phyloP scores from a whole-genome alignment of 2,113 vertebrate species.

The Aldabrachelys gigantea region DNA sequence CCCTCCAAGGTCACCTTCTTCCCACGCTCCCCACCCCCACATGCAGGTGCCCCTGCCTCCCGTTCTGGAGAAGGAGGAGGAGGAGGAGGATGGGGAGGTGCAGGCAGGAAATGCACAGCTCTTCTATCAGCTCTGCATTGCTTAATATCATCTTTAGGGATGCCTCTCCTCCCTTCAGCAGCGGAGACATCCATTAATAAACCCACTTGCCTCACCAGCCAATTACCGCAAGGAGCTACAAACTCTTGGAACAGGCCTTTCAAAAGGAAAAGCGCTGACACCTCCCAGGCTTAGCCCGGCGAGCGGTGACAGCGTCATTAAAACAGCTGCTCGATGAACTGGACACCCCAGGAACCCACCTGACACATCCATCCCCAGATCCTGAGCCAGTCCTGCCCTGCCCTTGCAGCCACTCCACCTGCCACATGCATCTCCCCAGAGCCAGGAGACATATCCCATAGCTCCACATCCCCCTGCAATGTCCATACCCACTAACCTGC shows the following conservation, averaged over 20 bases:
- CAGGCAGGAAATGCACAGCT: rapidly evolving
- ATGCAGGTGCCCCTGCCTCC: not conserved
- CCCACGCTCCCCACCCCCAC: no score
- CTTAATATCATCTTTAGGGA: not conserved
- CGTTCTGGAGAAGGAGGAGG: not conserved
- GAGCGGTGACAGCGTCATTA: not conserved
- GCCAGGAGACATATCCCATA: not conserved
- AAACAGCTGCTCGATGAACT: not conserved
- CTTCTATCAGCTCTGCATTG: not conserved
- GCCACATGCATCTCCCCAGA: not conserved
- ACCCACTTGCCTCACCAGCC: not conserved
- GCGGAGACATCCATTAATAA: not conserved
- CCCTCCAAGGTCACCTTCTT: not conserved
- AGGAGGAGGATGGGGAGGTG: no score
- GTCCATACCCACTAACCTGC: not conserved
- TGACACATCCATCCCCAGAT: not conserved
- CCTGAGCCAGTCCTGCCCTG: not conserved
- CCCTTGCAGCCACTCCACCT: not conserved
- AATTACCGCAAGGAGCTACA: not conserved
- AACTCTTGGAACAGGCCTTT: not conserved
- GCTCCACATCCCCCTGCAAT: not conserved
- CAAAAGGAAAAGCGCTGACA: not conserved
- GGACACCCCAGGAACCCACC: not conserved
- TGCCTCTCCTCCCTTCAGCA: rapidly evolving
- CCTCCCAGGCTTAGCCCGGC: not conserved